Conservation (phyloP, 2,113 vertebrate species). For the Corapipo altera region DNA sequence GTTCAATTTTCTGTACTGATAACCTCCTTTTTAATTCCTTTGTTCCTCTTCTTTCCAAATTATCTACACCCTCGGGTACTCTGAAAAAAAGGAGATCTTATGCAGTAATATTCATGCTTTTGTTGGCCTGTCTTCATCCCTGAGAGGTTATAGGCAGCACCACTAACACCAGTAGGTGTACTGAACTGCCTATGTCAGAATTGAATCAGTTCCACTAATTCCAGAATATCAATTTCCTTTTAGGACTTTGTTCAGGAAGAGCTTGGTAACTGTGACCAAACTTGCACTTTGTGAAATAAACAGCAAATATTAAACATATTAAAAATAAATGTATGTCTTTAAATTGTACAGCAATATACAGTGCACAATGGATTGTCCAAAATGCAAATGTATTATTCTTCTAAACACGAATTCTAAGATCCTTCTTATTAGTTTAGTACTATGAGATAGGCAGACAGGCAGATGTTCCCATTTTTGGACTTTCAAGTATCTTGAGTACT, state of each 20-base stretch:
- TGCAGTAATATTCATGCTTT: background rate
- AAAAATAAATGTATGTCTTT: background rate
- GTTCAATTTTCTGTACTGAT: slow-evolving; percentile 53
- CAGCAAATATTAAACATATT: background rate
- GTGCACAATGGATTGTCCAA: background rate
- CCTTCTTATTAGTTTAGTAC: background rate
- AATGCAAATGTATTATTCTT: background rate
- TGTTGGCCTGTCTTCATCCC: background rate
- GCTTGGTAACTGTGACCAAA: background rate
- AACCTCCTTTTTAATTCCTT: slow-evolving; percentile 41
- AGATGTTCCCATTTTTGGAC: background rate
- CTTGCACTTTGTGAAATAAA: background rate
- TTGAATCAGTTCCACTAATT: background rate
- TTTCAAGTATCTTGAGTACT: background rate
- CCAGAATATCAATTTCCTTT: background rate
- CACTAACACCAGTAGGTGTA: background rate
- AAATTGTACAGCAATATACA: background rate
- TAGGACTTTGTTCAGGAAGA: background rate
- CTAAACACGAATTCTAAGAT: background rate
- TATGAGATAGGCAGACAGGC: background rate
- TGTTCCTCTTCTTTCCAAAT: slow-evolving; percentile 32
- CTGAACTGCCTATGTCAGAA: background rate
- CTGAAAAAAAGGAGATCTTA: background rate
- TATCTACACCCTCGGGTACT: slow-evolving; percentile 3
- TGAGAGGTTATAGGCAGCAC: background rate